These are phyloP conservation scores for Sebastes alutus DNA, from an alignment of 2,797 vertebrate species.

Conservation along the genomic window DNA sequence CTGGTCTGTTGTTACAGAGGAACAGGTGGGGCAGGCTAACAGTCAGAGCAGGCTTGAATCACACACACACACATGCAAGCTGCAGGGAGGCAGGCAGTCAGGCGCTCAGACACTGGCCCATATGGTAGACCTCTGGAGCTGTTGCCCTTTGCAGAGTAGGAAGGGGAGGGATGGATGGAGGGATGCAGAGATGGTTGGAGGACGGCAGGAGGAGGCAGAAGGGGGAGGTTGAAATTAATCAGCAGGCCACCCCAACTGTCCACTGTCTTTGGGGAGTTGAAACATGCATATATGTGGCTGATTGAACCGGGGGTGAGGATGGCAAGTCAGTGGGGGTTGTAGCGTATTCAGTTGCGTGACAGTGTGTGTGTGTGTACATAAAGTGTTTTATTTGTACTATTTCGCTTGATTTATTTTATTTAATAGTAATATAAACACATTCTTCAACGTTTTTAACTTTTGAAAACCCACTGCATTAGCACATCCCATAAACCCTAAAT, in stretches of 20 bases:
- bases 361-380: conserved; percentile 10
- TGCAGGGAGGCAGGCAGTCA: conserved; percentile 67
- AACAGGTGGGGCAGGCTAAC: conserved; percentile 84
- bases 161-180: conserved; percentile 58
- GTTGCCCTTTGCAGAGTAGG: conserved; percentile 67
- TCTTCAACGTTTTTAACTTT: not conserved
- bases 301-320: conserved; percentile 47
- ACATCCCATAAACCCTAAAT: not conserved
- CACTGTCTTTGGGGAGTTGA: conserved; percentile 76
- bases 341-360: conserved; percentile 8
- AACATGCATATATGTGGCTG: conserved; percentile 76
- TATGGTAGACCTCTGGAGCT: conserved; percentile 79
- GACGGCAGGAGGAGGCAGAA: conserved; percentile 42
- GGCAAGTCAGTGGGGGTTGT: not conserved
- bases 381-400: not conserved
- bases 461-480: not conserved
- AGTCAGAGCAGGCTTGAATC: conserved; percentile 50
- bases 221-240: conserved; percentile 77
- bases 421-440: not conserved
- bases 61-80: conserved; percentile 37
- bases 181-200: conserved; percentile 54
- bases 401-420: not conserved
- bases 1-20: conserved; percentile 70
- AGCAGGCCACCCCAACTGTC: conserved; percentile 81
- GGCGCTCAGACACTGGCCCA: conserved; percentile 75